A percentile compares a stretch with the other conserved stretches of the same genome.
Evolutionary conservation across 2,888 invertebrate species (phyloP).

Genomic region (Ichneumoninae sp.): DNA sequence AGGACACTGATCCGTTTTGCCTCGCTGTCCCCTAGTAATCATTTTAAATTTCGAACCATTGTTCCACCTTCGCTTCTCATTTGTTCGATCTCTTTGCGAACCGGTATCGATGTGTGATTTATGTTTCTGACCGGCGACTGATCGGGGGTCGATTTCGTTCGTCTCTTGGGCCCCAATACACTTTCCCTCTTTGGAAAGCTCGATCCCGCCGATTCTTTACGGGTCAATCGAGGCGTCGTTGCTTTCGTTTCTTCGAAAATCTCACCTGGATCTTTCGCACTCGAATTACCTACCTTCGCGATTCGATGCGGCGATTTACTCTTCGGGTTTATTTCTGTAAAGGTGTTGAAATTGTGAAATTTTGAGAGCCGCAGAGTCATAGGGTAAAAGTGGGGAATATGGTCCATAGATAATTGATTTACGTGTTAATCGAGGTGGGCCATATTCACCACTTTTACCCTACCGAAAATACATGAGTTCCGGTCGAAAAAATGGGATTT

Average conservation of each 20-base stretch:
- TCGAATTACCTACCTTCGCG: conserved; percentile 33
- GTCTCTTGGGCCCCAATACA: conserved; percentile 25
- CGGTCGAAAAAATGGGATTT: no score
- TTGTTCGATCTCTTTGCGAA: conserved; percentile 22
- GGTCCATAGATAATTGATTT: no score
- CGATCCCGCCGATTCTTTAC: not conserved
- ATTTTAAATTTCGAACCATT: not conserved
- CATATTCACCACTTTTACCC: no score
- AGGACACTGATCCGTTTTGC: no score
- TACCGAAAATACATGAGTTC: no score
- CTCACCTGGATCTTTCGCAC: conserved; percentile 16
- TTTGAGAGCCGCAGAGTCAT: no score
- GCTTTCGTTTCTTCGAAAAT: conserved; percentile 33
- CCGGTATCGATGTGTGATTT: not conserved
- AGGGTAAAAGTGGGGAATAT: no score
- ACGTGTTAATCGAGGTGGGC: no score
- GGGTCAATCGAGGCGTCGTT: conserved; percentile 16
- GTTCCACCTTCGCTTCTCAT: not conserved
- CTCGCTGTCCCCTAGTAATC: no score
- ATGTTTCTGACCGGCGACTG: conserved; percentile 19
- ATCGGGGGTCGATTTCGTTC: conserved; percentile 16
- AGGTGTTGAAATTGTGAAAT: not conserved
- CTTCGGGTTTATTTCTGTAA: conserved; percentile 10
- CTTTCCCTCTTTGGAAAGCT: conserved; percentile 45
- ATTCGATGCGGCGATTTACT: conserved; percentile 9